Conservation (phyloP, 2,888 invertebrate species). For the Apeira syringaria region DNA sequence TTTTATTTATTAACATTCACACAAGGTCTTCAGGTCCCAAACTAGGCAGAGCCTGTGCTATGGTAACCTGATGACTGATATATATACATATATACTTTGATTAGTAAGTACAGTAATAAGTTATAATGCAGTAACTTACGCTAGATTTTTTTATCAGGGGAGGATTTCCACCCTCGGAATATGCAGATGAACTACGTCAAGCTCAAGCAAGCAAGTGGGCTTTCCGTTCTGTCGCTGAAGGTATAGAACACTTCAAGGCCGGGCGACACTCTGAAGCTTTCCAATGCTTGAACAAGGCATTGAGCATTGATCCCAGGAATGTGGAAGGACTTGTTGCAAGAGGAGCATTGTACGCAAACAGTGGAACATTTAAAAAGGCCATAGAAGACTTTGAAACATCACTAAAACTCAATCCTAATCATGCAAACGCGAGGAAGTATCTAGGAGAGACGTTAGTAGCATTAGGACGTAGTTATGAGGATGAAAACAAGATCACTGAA, state of each 20-base stretch:
- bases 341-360: constrained; percentile 96
- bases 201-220: constrained; percentile 97
- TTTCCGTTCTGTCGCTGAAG: constrained; percentile 96
- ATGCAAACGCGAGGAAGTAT: constrained; percentile 97
- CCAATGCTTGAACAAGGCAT: constrained; percentile 96
- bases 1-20: too few relatives aligned
- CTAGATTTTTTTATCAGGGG: constrained; percentile 79
- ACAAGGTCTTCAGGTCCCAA: too few relatives aligned
- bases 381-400: constrained; percentile 97
- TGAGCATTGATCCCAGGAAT: constrained; percentile 95
- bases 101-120: too few relatives aligned
- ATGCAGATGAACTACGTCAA: constrained; percentile 92
- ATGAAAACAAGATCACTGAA: constrained; percentile 92
- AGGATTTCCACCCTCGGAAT: constrained; percentile 91
- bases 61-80: too few relatives aligned
- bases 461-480: constrained; percentile 93
- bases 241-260: constrained; percentile 96
- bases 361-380: constrained; percentile 96
- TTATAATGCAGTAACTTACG: too few relatives aligned
- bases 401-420: constrained; percentile 93
- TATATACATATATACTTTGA: too few relatives aligned
- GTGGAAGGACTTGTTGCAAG: constrained; percentile 96
- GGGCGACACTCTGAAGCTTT: constrained; percentile 97
- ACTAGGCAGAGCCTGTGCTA: too few relatives aligned
- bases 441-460: constrained; percentile 96